Base-by-base conservation (phyloP, 2,888 invertebrate genomes). In the Ashinkailepas kermadecensis region DNA sequence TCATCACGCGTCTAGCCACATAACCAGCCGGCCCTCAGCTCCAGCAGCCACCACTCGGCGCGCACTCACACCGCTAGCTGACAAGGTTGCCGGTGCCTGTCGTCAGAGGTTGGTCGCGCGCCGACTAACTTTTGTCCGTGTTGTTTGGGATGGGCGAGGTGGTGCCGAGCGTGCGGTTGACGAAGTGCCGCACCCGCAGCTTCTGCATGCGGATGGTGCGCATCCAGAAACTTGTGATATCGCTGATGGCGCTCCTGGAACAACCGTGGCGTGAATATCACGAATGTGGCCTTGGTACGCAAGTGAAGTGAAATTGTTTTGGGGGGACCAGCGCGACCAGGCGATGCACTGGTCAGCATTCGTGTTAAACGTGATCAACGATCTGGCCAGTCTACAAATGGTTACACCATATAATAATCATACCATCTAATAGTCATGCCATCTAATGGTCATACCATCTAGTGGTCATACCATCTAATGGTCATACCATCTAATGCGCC, bases 131-230 rank as follows among this genome's bases (percentile, higher is more conserved):
- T 10, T 56, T 74, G 74, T 56, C 74, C 54, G 74, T 56, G 21
- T n/a, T 56, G 54, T 74, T 74, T 12, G 74, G 74, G 4, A 74
- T 56, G 13, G 74, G 74, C 23, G 80, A 82, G 56, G 82, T 56
- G 23, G 67, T 74, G n/a, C 84, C 83, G 9, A 84, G 81, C 15
- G 84, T 84, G 58, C 84, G 82, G 74, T 81, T 83, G 58, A 84
- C 83, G 74, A 84, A 84, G 70, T 83, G 84, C 21, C 84, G 83
- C 23, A 84, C 84, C 4, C 84, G 70, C 39, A 84, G 82, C 56
- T 84, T 84, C 82, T 84, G 84, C 81, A 84, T 81, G 67, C 83
- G 83, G 59, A 84, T 82, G 7, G 84, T 83, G 79, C 83, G 83
- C 82, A 84, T 82, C 21, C 84, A 83, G 65, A 83, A 82, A 39